Base-by-base conservation (phyloP, 2,888 invertebrate species). In the Platycheirus rosarum region DNA sequence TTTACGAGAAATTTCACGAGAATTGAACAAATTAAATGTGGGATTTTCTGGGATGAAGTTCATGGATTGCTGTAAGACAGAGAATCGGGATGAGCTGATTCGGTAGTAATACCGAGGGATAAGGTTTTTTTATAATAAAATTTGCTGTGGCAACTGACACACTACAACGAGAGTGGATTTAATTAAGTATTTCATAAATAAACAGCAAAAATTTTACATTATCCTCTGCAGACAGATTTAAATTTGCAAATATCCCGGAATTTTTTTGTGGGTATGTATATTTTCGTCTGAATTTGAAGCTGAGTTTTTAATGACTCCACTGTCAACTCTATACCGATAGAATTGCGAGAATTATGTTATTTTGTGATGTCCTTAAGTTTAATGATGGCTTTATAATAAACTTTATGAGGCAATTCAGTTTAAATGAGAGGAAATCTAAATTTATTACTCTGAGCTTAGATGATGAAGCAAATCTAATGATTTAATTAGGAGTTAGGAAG, bases 131-230 rank as follows among this genome's bases (percentile, higher is more conserved):
- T 71, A 49, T 82, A 71, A 66, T 75, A 75, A 76, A 66, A 71
- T 57, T 65, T 40, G 44, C 26, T 46, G 18, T 6, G 14, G 20
- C 18, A 20, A 16, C 37, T n/a, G 16, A 11, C 16, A 20, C 29
- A 11, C 63, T 44, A 35, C 53, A 60, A 46, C 66, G 53, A 29
- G 29, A 66, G 63, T 66, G 76, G 76, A 73, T 82, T 82, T 71
- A 73, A 68, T 82, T 82, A 71, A 76, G 77, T 82, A 77, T 76
- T 82, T 76, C 32, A 82, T 68, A 57, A 42, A 32, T 35, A 44
- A 68, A 44, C 23, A 63, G 20, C 35, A 46, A 49, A 9, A 13
- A 40, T 29, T 63, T 32, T n/a, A 63, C 9, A 9, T 20, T 18
- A 2, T 23, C n/a, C n/a, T n/a, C 11, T 11, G 14, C 9, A 68